phyloP scores from a whole-genome alignment of 1,140 invertebrate species.

The Diachasma alloeum region DNA sequence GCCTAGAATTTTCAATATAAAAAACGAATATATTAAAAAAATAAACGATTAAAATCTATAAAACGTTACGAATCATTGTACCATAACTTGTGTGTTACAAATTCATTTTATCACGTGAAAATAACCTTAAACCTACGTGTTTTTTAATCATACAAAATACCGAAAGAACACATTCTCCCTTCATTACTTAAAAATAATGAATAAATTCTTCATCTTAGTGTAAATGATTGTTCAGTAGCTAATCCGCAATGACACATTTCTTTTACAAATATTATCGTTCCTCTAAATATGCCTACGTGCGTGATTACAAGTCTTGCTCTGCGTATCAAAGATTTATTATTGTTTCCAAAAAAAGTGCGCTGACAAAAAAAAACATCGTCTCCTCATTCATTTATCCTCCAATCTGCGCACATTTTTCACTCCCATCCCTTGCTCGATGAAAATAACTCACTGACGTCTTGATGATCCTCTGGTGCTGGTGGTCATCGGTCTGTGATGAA shows the following conservation, averaged over 20 bases:
- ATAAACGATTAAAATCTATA: neutral
- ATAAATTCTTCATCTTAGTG: neutral
- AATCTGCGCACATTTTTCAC: neutral
- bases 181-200: neutral
- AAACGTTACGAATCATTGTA: neutral
- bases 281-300: slow-evolving; percentile 12
- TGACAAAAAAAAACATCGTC: neutral
- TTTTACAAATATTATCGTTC: neutral
- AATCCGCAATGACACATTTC: neutral
- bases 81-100: neutral
- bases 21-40: neutral
- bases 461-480: neutral
- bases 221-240: neutral
- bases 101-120: neutral
- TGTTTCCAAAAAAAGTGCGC: slow-evolving; percentile 1
- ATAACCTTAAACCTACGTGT: neutral
- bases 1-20: neutral
- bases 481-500: neutral
- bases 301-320: slow-evolving; percentile 13
- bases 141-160: neutral
- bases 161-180: neutral
- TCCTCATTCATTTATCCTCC: neutral
- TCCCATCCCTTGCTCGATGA: neutral
- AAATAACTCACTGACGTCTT: neutral
- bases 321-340: slow-evolving; percentile 28